Evolutionary conservation across 2,797 vertebrate genomes (phyloP).

Genomic region (Saguinus oedipus): DNA sequence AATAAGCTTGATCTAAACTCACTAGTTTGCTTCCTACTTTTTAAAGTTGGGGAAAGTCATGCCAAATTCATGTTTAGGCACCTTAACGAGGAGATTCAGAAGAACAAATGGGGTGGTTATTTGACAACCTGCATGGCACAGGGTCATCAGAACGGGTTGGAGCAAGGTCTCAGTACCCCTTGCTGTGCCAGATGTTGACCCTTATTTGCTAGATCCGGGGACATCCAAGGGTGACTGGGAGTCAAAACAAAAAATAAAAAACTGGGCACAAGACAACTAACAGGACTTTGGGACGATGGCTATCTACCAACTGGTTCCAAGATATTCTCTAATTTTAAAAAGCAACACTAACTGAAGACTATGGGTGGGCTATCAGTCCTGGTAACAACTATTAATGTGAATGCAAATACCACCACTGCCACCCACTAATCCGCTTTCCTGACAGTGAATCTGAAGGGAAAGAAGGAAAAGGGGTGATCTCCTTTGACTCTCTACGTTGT

Average conservation of each 20-base stretch:
- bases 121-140: not conserved
- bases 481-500: not conserved
- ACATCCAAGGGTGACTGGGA: not conserved
- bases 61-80: not conserved
- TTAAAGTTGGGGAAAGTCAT: not conserved
- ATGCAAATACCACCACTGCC: not conserved
- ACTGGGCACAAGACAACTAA: not conserved
- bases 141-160: not conserved
- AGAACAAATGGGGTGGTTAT: not conserved
- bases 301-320: not conserved
- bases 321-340: conserved; percentile 14
- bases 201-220: not conserved
- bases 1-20: not conserved
- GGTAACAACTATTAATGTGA: not conserved
- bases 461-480: not conserved
- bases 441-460: not conserved
- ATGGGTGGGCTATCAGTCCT: not conserved
- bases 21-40: not conserved
- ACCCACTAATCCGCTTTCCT: not conserved
- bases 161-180: not conserved
- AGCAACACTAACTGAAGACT: not conserved
- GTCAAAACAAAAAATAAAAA: not conserved
- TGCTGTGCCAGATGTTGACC: not conserved
- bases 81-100: not conserved
- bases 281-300: not conserved